Percentiles rank a stretch among this genome's conserved stretches.
These are phyloP conservation scores for Ceriagrion tenellum DNA, from an alignment of 2,888 invertebrate genomes.

Conservation along the genomic window DNA sequence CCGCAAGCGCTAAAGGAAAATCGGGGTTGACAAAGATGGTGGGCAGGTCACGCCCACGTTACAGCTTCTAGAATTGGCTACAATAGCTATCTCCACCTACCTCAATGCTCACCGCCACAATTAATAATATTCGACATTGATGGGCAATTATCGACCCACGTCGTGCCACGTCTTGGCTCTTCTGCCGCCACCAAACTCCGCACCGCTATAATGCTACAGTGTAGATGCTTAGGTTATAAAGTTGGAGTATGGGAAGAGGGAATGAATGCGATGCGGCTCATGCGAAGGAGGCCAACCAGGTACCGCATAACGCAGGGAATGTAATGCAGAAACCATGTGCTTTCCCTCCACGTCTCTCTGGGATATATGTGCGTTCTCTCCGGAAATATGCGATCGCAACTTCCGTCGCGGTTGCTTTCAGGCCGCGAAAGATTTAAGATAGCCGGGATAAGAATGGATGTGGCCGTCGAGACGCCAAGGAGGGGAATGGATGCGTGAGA, in stretches of 20 bases:
- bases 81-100: too few species aligned
- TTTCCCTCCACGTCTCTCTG: not conserved
- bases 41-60: too few species aligned
- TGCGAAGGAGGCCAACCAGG: not conserved
- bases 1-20: too few species aligned
- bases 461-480: not conserved
- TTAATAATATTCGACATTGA: too few species aligned
- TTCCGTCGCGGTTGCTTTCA: not conserved
- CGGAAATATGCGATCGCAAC: not conserved
- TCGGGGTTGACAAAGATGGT: too few species aligned
- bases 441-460: not conserved
- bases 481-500: not conserved
- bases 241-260: not conserved
- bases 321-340: not conserved
- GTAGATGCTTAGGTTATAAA: not conserved
- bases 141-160: too few species aligned
- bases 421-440: conserved; percentile 17
- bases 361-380: not conserved
- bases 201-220: too few species aligned
- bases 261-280: not conserved
- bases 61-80: too few species aligned
- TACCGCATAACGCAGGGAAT: conserved; percentile 7
- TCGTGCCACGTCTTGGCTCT: too few species aligned
- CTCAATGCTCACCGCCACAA: too few species aligned
- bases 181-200: too few species aligned